Percentiles rank a stretch among this genome's conserved stretches.
These are phyloP conservation scores for Sphenopsis melanotis DNA, from an alignment of 2,797 vertebrate genomes.

Conservation along the genomic window DNA sequence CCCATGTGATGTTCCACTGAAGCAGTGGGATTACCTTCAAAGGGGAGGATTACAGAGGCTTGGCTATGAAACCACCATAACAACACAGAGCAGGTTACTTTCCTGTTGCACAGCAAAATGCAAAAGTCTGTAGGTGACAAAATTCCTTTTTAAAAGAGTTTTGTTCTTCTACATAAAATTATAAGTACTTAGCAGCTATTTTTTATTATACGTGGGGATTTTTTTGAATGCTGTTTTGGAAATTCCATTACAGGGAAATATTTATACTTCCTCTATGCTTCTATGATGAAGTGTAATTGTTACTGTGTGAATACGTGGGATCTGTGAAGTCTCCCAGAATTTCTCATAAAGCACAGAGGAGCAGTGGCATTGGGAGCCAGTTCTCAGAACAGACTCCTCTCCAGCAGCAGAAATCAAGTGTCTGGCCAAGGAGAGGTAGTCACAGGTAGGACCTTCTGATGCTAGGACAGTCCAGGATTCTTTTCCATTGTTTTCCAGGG, in stretches of 20 bases:
- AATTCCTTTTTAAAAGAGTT: neutral
- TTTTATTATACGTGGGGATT: fast-evolving
- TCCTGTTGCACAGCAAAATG: neutral
- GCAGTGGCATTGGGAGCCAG: neutral
- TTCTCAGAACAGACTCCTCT: neutral
- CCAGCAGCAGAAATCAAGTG: neutral
- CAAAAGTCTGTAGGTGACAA: neutral
- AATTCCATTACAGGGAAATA: neutral
- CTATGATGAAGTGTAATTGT: fast-evolving
- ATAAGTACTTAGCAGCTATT: neutral
- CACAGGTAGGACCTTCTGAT: neutral
- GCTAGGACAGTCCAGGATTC: neutral
- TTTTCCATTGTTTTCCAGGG: neutral
- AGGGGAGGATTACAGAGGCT: neutral
- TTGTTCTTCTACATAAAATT: fast-evolving
- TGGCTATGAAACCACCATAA: neutral
- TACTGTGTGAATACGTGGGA: neutral
- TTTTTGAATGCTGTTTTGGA: neutral
- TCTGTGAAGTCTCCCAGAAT: neutral
- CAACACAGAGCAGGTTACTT: neutral
- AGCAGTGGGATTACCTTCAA: neutral
- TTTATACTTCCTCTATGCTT: neutral
- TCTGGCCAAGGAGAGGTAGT: neutral
- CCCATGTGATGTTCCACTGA: neutral
- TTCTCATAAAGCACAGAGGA: neutral